These are phyloP conservation scores for Antedon mediterranea DNA, from an alignment of 53 echinoderm and acorn worm species.

Conservation along the genomic window DNA sequence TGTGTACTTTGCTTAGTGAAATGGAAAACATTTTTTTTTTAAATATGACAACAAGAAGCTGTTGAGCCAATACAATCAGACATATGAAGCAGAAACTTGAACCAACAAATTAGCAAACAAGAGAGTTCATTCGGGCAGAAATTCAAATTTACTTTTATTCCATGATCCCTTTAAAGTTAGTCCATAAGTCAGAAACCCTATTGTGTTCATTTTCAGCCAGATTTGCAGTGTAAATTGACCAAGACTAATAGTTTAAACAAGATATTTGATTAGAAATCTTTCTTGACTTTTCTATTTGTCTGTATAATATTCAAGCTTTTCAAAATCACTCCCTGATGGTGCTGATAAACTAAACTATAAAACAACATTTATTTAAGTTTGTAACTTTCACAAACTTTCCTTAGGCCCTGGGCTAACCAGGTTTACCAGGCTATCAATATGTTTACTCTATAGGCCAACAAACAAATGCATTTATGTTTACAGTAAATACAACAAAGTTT, in stretches of 20 bases:
- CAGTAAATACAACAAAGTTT: background rate
- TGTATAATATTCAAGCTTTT: background rate
- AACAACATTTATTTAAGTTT: background rate
- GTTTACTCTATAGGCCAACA: too few species aligned
- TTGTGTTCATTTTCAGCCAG: background rate
- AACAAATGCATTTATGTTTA: too few species aligned
- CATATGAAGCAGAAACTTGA: background rate
- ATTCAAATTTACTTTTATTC: background rate
- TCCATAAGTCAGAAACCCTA: background rate
- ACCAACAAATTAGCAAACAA: background rate
- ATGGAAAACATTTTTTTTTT: background rate
- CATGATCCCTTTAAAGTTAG: background rate
- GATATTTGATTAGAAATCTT: background rate
- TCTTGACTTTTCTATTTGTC: background rate
- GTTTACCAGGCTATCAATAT: too few species aligned
- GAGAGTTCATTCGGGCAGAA: background rate
- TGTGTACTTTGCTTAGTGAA: background rate
- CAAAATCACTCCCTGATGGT: background rate
- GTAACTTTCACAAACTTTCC: background rate
- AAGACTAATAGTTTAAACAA: background rate
- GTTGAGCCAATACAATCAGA: background rate
- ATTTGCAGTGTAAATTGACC: background rate
- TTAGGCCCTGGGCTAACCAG: background rate
- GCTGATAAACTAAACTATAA: background rate
- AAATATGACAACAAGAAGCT: background rate